phyloP scores from a whole-genome alignment of 2,797 vertebrate genomes.

The Coracias cyanogaster region DNA sequence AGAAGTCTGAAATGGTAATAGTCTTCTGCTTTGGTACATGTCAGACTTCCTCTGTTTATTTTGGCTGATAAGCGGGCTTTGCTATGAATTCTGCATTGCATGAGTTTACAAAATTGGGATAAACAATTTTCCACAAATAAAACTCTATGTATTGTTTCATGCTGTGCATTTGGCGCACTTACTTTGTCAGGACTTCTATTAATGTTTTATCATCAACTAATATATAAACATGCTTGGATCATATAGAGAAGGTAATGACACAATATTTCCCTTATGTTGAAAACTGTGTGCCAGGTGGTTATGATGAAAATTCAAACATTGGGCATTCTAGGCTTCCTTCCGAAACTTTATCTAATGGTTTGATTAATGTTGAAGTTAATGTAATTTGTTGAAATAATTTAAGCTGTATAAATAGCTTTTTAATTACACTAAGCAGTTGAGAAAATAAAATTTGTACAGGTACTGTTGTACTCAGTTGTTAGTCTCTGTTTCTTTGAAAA shows the following conservation, averaged over 20 bases:
- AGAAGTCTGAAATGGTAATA: neutral
- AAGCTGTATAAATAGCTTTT: constrained; percentile 18
- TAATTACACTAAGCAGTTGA: neutral
- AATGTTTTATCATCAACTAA: neutral
- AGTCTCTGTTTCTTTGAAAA: neutral
- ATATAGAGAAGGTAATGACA: neutral
- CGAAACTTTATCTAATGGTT: neutral
- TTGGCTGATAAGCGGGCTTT: neutral
- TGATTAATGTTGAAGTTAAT: constrained; percentile 39
- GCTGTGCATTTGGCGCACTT: neutral
- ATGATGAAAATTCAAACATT: neutral
- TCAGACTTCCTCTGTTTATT: constrained; percentile 10
- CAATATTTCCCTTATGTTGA: neutral
- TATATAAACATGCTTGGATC: neutral
- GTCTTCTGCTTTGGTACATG: neutral
- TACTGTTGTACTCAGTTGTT: neutral
- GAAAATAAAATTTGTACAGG: constrained; percentile 13
- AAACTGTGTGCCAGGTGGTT: neutral
- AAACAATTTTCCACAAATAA: constrained; percentile 1
- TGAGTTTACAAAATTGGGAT: neutral
- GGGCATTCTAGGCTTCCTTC: neutral
- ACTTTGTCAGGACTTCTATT: neutral
- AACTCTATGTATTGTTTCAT: neutral
- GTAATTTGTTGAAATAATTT: constrained; percentile 26
- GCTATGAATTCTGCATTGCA: neutral